Evolutionary conservation across 2,888 invertebrate genomes (phyloP).

Genomic region (Glaucopsyche alexis): DNA sequence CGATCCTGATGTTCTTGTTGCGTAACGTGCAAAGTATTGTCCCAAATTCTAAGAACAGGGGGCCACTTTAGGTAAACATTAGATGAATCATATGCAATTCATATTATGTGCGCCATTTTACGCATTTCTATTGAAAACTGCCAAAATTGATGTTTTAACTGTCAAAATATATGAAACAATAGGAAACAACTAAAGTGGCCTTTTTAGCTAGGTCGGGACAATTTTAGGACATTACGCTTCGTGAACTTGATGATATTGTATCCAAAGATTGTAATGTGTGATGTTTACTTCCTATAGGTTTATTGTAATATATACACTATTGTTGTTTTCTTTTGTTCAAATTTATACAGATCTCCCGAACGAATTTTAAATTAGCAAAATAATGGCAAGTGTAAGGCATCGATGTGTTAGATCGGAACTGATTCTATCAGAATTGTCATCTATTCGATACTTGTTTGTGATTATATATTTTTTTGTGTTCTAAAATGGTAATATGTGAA

Average conservation of each 20-base stretch:
- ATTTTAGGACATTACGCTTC: constrained; percentile 38
- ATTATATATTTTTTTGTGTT: constrained; percentile 26
- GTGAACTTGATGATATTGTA: constrained; percentile 62
- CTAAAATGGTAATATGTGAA: constrained; percentile 34
- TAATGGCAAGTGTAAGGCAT: constrained; percentile 13
- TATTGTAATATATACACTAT: constrained; percentile 69
- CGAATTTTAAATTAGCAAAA: constrained; percentile 47
- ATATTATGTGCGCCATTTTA: too few species aligned
- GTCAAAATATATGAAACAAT: too few species aligned
- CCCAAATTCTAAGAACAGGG: background rate
- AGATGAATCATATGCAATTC: too few species aligned
- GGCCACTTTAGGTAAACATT: too few species aligned
- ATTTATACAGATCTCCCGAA: constrained; percentile 65
- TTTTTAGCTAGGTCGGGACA: too few species aligned
- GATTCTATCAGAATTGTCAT: constrained; percentile 22
- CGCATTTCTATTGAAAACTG: too few species aligned
- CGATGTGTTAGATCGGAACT: background rate
- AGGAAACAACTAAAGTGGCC: too few species aligned
- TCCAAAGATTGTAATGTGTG: constrained; percentile 77
- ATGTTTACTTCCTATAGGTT: constrained; percentile 75
- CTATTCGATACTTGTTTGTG: constrained; percentile 19
- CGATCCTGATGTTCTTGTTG: constrained; percentile 42
- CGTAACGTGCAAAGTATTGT: constrained; percentile 38
- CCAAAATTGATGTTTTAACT: too few species aligned
- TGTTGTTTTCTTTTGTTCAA: constrained; percentile 70